Evolutionary conservation across 2,797 vertebrate species (phyloP).

Genomic region (Trachops cirrhosus): DNA sequence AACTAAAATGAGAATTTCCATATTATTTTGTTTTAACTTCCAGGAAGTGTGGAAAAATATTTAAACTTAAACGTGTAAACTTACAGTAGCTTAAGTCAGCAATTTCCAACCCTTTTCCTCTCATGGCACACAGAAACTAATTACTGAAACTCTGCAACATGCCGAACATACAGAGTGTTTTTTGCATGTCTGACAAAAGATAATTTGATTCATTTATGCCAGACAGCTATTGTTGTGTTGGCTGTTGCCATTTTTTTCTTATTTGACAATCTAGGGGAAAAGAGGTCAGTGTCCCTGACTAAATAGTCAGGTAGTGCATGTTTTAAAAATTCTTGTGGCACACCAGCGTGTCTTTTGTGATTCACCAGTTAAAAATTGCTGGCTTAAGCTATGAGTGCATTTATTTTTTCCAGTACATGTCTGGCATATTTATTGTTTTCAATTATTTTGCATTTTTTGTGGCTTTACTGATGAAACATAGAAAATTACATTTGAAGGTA

Average conservation of each 20-base stretch:
- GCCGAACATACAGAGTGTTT: too few relatives aligned
- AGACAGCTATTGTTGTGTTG: too few relatives aligned
- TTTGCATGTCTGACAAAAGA: too few relatives aligned
- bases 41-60: background rate
- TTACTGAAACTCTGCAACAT: background rate
- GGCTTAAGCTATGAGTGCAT: background rate
- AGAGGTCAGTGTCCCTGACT: too few relatives aligned
- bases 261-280: too few relatives aligned
- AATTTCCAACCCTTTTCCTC: background rate
- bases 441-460: background rate
- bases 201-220: too few relatives aligned
- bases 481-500: background rate
- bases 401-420: background rate
- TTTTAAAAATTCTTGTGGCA: too few relatives aligned
- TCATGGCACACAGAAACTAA: background rate
- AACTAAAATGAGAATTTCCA: background rate
- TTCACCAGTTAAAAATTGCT: background rate
- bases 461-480: background rate
- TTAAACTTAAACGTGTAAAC: background rate
- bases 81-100: background rate
- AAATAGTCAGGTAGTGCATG: too few relatives aligned
- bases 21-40: background rate
- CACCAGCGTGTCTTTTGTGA: too few relatives aligned
- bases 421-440: constrained; percentile 37
- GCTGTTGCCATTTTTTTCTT: too few relatives aligned